phyloP scores from a whole-genome alignment of 2,113 vertebrate species.

The Corydoras maculifer region DNA sequence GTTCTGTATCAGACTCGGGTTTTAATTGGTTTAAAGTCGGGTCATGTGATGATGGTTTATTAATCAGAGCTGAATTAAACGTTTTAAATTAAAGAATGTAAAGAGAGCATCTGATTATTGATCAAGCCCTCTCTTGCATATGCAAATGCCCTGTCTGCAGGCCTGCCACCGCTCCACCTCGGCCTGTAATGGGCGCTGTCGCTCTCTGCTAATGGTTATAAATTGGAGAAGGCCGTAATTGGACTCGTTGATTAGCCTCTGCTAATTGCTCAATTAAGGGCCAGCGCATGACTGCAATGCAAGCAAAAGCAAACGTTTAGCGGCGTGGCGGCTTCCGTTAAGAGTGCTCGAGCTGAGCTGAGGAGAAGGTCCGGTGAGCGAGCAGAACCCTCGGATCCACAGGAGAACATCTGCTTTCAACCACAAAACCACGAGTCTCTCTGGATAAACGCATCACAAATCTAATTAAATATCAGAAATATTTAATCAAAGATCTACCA shows the following conservation, averaged over 20 bases:
- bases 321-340: constrained; percentile 47
- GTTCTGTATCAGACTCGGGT: no score
- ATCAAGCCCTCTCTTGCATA: constrained; percentile 38
- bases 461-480: no score
- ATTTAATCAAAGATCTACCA: no score
- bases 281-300: constrained; percentile 65
- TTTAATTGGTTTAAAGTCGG: no score
- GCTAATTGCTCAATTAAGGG: constrained; percentile 79
- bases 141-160: constrained; percentile 42
- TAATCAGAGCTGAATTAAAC: no score
- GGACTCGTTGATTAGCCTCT: constrained; percentile 76
- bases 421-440: no score
- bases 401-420: no score
- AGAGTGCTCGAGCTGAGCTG: constrained; percentile 17
- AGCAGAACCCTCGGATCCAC: no score
- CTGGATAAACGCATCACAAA: no score
- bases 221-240: constrained; percentile 75
- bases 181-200: constrained; percentile 70
- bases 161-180: constrained; percentile 47
- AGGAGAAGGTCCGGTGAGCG: constrained; percentile 4
- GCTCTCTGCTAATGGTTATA: constrained; percentile 73
- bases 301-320: constrained; percentile 65
- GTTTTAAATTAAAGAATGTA: no score
- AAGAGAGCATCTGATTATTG: no score
- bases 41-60: no score